Evolutionary conservation across 1,140 invertebrate species (phyloP).

Genomic region (Eumeta japonica): DNA sequence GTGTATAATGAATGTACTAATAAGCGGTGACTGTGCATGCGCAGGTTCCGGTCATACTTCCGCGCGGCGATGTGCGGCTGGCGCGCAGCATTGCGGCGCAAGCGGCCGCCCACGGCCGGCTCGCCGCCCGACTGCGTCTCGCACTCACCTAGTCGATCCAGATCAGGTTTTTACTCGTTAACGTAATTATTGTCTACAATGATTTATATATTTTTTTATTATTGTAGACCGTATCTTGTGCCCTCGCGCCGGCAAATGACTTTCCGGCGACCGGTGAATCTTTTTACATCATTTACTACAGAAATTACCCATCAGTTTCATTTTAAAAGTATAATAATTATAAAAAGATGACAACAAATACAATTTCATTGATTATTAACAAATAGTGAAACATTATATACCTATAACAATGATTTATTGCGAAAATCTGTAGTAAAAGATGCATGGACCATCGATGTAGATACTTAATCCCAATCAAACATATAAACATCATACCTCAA

Average conservation of each 20-base stretch:
- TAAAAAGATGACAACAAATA: no score
- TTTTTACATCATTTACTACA: no score
- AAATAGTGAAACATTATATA: no score
- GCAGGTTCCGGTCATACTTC: conserved; percentile 43
- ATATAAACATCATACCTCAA: no score
- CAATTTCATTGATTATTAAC: no score
- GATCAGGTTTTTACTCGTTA: conserved; percentile 57
- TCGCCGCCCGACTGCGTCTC: conserved; percentile 40
- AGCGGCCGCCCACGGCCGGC: conserved; percentile 28
- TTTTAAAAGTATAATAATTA: no score
- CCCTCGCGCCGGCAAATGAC: neutral
- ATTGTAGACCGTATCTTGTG: neutral
- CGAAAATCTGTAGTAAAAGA: no score
- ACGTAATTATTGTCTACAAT: conserved; percentile 52
- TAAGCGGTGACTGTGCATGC: neutral
- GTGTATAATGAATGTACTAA: neutral
- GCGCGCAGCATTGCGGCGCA: conserved; percentile 28
- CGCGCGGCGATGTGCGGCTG: conserved; percentile 42
- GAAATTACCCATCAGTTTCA: no score
- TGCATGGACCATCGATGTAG: no score
- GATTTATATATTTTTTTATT: conserved; percentile 25
- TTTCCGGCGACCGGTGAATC: neutral
- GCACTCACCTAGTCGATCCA: conserved; percentile 45
- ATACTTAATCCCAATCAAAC: no score
- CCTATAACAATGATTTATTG: no score